phyloP scores from a whole-genome alignment of 1,140 invertebrate genomes.

The Drosophila mayri region DNA sequence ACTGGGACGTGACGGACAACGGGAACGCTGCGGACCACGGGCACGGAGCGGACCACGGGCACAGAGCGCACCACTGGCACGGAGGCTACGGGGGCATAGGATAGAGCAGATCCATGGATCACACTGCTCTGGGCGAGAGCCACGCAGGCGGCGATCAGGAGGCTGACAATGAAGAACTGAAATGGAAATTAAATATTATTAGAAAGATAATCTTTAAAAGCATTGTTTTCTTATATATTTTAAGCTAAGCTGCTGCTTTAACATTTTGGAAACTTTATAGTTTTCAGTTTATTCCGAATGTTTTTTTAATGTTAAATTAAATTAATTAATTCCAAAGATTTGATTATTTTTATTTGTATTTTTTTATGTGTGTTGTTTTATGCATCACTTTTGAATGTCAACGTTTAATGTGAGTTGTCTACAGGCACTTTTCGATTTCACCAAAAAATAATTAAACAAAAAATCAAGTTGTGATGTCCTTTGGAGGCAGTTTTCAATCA shows the following conservation, averaged over 20 bases:
- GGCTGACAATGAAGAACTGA: slow-evolving; percentile 63
- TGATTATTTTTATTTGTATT: too few species aligned
- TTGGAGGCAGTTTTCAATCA: neutral
- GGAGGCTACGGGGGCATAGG: slow-evolving; percentile 30
- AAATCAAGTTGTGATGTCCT: neutral
- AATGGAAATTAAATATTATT: neutral
- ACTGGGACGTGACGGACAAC: slow-evolving; percentile 43
- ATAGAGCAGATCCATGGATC: slow-evolving; percentile 44
- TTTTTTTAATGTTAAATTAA: too few species aligned
- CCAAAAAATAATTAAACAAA: neutral
- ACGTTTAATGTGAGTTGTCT: neutral
- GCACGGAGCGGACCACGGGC: slow-evolving; percentile 29
- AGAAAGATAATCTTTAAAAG: neutral
- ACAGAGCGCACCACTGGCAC: slow-evolving; percentile 44
- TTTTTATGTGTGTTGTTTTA: neutral
- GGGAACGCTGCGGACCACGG: slow-evolving; percentile 38
- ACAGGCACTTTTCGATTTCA: neutral
- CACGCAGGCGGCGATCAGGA: slow-evolving; percentile 64
- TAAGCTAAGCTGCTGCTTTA: neutral
- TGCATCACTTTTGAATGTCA: neutral
- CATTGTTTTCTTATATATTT: neutral
- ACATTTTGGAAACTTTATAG: neutral
- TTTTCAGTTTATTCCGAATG: too few species aligned
- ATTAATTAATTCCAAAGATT: neutral
- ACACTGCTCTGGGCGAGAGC: slow-evolving; percentile 63